Evolutionary conservation across 2,797 vertebrate species (phyloP), one percentile per base, ranked within the genome.

Genomic region (Pogoniulus pusillus): DNA sequence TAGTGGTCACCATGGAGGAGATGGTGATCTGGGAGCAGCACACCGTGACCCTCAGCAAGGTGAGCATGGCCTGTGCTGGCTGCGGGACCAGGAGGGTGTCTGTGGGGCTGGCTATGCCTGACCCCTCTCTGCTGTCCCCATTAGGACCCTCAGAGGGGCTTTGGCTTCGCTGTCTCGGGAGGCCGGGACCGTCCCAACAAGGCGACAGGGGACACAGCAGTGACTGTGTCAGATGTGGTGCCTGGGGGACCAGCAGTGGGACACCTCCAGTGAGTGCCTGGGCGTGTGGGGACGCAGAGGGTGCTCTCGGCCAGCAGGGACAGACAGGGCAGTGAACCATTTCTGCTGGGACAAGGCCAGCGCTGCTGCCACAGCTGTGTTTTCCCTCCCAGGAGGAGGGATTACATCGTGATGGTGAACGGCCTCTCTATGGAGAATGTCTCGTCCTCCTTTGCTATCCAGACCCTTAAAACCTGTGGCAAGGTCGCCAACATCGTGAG

Each of bases 21-120:
- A 96, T 99, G 97, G 97, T 97, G 39, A 99, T 99, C 97, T 99
- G 99, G 99, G 99, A 99, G 95, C 99, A 99, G 96, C 98, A 99
- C 69, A 99, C 99, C 0, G 98, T 98, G 94, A 99, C 98, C 0
- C 93, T 99, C 32, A 97, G 60, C 97, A 98, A 98, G 97, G 99
- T 99, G 97, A 98, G 98, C 9, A 0, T 2, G 4, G 16, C 60
- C 45, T 3, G 2, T 30, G 22, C 51, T 7, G 32, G 55, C 59
- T 0, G 0, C 1, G 7, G 27, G 45, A 43, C 6, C 14, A 4
- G 19, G 16, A 58, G 0, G 0, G 53, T 8, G 26, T 29, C 58
- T 58, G 39, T 37, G 32, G 20, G 53, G 3, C 10, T 49, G 12
- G n/a, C n/a, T n/a, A n/a, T 5, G 6, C 26, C 19, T 81, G 43